These are phyloP conservation scores for Struthio camelus DNA, from an alignment of 2,113 vertebrate genomes.

Conservation along the genomic window DNA sequence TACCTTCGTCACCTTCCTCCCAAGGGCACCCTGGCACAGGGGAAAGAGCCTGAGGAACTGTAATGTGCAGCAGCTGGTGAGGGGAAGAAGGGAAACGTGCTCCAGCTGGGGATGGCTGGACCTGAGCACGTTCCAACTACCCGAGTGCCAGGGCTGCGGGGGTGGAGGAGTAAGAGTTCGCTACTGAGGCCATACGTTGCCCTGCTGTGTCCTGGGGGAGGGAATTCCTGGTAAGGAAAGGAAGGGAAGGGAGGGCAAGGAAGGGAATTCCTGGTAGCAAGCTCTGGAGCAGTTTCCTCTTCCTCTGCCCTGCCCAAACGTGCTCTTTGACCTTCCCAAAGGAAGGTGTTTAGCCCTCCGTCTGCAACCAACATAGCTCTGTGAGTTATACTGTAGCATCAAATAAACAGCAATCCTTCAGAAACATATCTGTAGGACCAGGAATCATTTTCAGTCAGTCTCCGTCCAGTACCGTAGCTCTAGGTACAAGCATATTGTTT, in stretches of 20 bases:
- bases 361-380: background rate
- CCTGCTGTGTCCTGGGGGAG: background rate
- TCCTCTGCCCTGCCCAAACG: background rate
- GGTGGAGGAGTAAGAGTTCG: background rate
- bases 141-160: background rate
- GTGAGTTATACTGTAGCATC: background rate
- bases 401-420: background rate
- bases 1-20: background rate
- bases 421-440: background rate
- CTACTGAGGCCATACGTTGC: background rate
- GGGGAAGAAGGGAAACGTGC: background rate
- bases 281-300: background rate
- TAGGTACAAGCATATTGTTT: background rate
- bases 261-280: background rate
- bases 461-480: background rate
- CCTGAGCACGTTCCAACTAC: background rate
- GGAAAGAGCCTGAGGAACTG: background rate
- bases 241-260: too few species aligned
- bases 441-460: background rate
- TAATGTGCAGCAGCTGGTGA: background rate
- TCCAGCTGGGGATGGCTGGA: background rate
- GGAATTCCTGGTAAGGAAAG: background rate
- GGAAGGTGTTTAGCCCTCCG: background rate
- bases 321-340: background rate
- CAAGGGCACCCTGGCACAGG: rapidly evolving